phyloP scores from a whole-genome alignment of 2,888 invertebrate genomes.

The Dioctria rufipes region DNA sequence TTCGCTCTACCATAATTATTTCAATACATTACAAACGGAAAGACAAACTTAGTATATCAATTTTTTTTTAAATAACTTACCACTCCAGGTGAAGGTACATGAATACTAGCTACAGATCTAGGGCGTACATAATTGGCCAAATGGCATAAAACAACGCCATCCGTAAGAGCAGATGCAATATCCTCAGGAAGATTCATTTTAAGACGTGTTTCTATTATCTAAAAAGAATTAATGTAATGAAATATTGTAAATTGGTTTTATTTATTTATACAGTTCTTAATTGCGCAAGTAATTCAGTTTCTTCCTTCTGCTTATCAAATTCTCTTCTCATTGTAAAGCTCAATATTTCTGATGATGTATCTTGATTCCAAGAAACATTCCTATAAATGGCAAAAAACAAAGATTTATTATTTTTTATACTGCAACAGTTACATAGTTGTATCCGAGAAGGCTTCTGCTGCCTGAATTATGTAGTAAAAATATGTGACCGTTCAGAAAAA shows the following conservation, averaged over 20 bases:
- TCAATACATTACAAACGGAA: not conserved
- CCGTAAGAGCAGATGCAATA: conserved; percentile 86
- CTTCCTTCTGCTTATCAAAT: conserved; percentile 92
- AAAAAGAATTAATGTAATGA: conserved; percentile 60
- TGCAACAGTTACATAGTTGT: too few relatives aligned
- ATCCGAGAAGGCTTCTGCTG: not conserved
- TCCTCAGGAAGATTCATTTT: conserved; percentile 92
- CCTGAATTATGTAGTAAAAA: not conserved
- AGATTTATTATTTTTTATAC: not conserved
- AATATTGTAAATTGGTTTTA: not conserved
- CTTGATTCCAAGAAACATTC: conserved; percentile 81
- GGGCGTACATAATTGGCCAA: conserved; percentile 94
- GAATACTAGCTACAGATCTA: conserved; percentile 92
- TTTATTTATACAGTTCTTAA: conserved; percentile 80
- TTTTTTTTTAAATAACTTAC: conserved; percentile 73
- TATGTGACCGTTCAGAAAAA: not conserved
- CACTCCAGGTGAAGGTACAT: conserved; percentile 94
- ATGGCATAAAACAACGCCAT: conserved; percentile 95
- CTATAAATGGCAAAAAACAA: conserved; percentile 57
- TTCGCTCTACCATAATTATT: too few relatives aligned
- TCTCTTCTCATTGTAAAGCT: conserved; percentile 94
- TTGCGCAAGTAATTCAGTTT: conserved; percentile 87
- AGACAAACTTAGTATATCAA: not conserved
- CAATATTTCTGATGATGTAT: conserved; percentile 79
- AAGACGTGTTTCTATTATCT: conserved; percentile 92